phyloP scores from a whole-genome alignment of 2,888 invertebrate genomes.

The Melanargia galathea region DNA sequence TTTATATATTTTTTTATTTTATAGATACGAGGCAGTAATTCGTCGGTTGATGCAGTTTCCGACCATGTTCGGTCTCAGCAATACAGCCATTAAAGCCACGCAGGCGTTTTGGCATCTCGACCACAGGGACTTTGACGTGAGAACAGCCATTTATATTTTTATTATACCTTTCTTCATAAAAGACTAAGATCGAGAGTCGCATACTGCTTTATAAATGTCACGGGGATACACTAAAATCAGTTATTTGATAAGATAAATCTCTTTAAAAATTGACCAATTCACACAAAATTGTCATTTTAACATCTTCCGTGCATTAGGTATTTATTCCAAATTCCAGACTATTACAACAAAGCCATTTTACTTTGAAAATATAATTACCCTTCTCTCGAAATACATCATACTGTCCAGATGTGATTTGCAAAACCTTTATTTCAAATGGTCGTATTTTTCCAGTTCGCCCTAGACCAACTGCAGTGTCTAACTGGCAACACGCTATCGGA shows the following conservation, averaged over 20 bases:
- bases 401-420: too few relatives aligned
- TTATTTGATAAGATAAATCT: too few relatives aligned
- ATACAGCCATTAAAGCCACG: conserved; percentile 88
- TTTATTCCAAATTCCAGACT: too few relatives aligned
- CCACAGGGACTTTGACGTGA: conserved; percentile 90
- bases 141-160: conserved; percentile 41
- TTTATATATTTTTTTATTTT: conserved; percentile 26
- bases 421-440: neutral
- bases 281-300: too few relatives aligned
- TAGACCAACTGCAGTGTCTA: conserved; percentile 84
- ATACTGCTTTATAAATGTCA: too few relatives aligned
- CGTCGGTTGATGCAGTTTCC: conserved; percentile 90
- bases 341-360: too few relatives aligned
- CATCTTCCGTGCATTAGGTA: too few relatives aligned
- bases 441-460: conserved; percentile 77
- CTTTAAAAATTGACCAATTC: too few relatives aligned
- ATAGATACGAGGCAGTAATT: conserved; percentile 83
- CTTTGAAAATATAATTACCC: too few relatives aligned
- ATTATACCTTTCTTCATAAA: neutral
- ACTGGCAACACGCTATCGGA: conserved; percentile 83
- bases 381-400: too few relatives aligned
- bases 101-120: conserved; percentile 96
- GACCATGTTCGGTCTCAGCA: conserved; percentile 88
- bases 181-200: too few relatives aligned
- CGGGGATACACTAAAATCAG: too few relatives aligned